Evolutionary conservation across 2,113 vertebrate species (phyloP).

Genomic region (Electrona antarctica): DNA sequence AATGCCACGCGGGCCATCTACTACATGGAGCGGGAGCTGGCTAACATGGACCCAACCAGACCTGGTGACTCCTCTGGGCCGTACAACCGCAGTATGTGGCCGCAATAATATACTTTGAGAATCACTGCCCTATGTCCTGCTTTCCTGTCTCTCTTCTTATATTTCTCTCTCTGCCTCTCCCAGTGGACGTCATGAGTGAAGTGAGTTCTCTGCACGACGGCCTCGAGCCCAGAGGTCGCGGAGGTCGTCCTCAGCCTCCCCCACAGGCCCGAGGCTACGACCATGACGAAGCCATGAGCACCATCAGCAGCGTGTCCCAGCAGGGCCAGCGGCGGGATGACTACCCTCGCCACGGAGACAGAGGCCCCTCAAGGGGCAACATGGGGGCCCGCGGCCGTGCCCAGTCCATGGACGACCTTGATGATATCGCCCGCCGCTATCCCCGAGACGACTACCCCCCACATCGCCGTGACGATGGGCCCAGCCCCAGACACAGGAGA

Average conservation of each 20-base stretch:
- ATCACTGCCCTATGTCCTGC: background rate
- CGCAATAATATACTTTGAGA: too few relatives aligned
- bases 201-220: constrained; percentile 87
- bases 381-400: constrained; percentile 67
- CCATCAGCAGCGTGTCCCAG: constrained; percentile 82
- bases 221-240: constrained; percentile 68
- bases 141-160: background rate
- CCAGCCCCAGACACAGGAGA: constrained; percentile 75
- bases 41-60: constrained; percentile 85
- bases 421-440: constrained; percentile 74
- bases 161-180: background rate
- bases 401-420: constrained; percentile 87
- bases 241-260: constrained; percentile 74
- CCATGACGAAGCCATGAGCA: constrained; percentile 79
- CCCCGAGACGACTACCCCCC: constrained; percentile 56
- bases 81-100: constrained; percentile 81
- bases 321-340: constrained; percentile 64
- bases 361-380: constrained; percentile 27
- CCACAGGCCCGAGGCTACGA: constrained; percentile 76
- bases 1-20: constrained; percentile 90
- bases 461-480: constrained; percentile 55
- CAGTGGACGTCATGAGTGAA: constrained; percentile 85
- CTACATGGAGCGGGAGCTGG: constrained; percentile 90
- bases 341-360: constrained; percentile 36
- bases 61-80: constrained; percentile 71